Conservation (phyloP, 2,113 vertebrate species). For the Paramisgurnus dabryanus region DNA sequence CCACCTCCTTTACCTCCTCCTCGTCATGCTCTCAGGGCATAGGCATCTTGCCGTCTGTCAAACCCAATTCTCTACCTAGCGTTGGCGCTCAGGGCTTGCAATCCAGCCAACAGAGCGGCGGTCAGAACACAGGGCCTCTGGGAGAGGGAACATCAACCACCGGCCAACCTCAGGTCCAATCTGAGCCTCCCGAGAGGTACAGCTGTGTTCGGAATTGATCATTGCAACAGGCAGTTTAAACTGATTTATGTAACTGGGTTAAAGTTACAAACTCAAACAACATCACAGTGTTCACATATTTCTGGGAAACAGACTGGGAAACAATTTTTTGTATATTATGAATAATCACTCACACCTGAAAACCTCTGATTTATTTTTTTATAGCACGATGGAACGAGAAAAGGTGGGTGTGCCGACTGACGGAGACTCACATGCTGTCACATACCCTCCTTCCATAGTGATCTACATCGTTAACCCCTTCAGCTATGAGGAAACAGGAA, state of each 20-base stretch:
- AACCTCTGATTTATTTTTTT: slow-evolving; percentile 37
- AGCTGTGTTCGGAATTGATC: neutral
- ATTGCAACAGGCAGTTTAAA: neutral
- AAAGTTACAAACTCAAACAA: neutral
- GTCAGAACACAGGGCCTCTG: slow-evolving; percentile 69
- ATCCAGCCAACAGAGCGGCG: slow-evolving; percentile 73
- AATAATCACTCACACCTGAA: neutral
- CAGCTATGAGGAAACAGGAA: slow-evolving; percentile 87
- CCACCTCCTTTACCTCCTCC: slow-evolving; percentile 73
- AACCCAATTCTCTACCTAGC: slow-evolving; percentile 83
- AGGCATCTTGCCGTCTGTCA: slow-evolving; percentile 76
- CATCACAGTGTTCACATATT: too few species aligned
- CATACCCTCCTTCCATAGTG: slow-evolving; percentile 93
- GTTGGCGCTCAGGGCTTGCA: slow-evolving; percentile 80
- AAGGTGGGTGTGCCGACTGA: slow-evolving; percentile 97
- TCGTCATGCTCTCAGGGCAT: slow-evolving; percentile 78
- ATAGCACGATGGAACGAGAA: slow-evolving; percentile 96
- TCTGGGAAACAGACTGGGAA: too few species aligned
- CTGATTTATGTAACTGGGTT: too few species aligned
- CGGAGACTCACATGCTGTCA: slow-evolving; percentile 92
- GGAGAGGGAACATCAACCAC: slow-evolving; percentile 74
- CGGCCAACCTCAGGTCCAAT: slow-evolving; percentile 74
- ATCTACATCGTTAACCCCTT: slow-evolving; percentile 97
- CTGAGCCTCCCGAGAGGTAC: slow-evolving; percentile 91
- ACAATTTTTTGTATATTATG: too few species aligned